Evolutionary conservation across 2,797 vertebrate species (phyloP), one percentile per base, ranked within the genome.

Genomic region (Octomys mimax): DNA sequence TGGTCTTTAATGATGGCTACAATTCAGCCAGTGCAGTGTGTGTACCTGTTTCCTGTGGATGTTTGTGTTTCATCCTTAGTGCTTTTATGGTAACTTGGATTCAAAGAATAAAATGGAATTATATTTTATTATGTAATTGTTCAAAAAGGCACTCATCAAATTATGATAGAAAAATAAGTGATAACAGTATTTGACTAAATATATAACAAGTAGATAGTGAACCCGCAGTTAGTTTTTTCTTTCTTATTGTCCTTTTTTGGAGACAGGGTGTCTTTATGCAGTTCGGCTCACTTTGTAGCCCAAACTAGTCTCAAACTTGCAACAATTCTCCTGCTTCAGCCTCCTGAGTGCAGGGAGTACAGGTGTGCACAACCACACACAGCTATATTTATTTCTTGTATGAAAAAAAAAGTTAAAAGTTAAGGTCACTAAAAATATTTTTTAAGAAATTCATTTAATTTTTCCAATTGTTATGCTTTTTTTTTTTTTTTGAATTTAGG

Each of bases 51-150:
- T 61, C 42, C 42, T 93, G 70, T 79, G 28, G 49, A 21, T 78
- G 39, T 71, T 46, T 79, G 49, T 80, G n/a, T 80, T 92, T 68
- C 57, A 87, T 84, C 64, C 59, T 61, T 4, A 24, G 59, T 54
- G 52, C 70, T 93, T 92, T 94, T 42, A 21, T 86, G 57, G 95
- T 84, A 94, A 81, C 8, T 75, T 87, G 83, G 49, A 92, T 49
- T 87, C 87, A 62, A 21, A 89, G 61, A 21, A 89, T 54, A 75
- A 86, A 46, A 14, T 68, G 24, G 68, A 90, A 86, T 66, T 88
- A 36, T 70, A 59, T 79, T 71, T 80, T 49, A 85, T 90, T 57
- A 46, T 91, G 59, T 9, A 91, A 33, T 52, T 52, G 6, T 52
- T 33, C 28, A 78, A 57, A 87, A 91, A 28, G 12, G 4, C 80